Evolutionary conservation across 2,113 vertebrate species (phyloP), one percentile per base, ranked within the genome.

Genomic region (Caretta caretta): DNA sequence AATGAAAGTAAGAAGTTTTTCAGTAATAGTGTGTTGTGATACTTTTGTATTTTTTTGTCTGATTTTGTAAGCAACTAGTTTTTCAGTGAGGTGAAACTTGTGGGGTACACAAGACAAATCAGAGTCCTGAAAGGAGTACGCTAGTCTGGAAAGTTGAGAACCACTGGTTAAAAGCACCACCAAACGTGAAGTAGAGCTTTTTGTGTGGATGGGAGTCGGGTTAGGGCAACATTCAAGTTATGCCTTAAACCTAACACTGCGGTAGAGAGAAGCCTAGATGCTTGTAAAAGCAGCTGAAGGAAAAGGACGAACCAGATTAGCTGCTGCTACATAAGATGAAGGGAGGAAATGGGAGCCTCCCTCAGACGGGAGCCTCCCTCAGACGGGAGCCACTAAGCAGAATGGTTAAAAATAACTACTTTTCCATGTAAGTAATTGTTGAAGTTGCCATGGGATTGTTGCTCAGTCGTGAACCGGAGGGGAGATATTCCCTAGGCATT

Each of bases 271-370:
- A 89, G 49, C 25, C 49, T 82, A 83, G 85, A 11, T 93, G 78
- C 0, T 94, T 75, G 50, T 87, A 35, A 84, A 91, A 93, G 80
- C 83, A 92, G 87, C 85, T 79, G 87, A 95, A 19, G 88, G 82
- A 88, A 94, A 95, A 95, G 94, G 96, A 96, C 95, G 88, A 88
- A 80, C 88, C 93, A 96, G 78, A 89, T 96, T 62, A 62, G 93
- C 0, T 13, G 82, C 90, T 56, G 78, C 90, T 93, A n/a, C 49
- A 2, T 81, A 92, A 96, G 89, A 78, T 42, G 87, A 94, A 84
- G 92, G 97, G 90, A 96, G 97, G 97, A 97, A 97, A 92, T n/a
- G 95, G 96, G 97, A 97, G 81, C 85, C 94, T 97, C 97, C 97
- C 96, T 95, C 79, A 86, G n/a, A 95, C 80, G 79, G 81, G 87